These are phyloP conservation scores for Centruroides sculpturatus DNA, from an alignment of 1,140 invertebrate species.

Conservation along the genomic window DNA sequence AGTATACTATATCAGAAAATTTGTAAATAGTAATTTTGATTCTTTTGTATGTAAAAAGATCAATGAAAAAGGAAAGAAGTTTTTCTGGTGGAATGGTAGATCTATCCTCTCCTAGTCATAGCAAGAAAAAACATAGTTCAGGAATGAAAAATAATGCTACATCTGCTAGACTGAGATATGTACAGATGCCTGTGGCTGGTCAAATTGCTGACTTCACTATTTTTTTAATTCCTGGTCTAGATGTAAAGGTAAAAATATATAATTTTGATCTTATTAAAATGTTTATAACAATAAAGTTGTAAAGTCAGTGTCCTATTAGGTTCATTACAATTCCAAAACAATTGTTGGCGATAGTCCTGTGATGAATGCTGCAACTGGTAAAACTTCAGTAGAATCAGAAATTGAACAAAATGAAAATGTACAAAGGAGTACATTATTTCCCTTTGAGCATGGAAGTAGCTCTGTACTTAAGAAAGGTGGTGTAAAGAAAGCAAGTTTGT, in stretches of 20 bases:
- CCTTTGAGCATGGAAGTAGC: background rate
- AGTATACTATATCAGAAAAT: no score
- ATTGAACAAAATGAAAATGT: no score
- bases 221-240: slow-evolving; percentile 86
- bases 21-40: background rate
- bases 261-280: no score
- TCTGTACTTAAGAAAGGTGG: slow-evolving; percentile 24
- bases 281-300: no score
- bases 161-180: slow-evolving; percentile 22
- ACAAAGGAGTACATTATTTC: no score
- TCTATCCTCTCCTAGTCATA: slow-evolving; percentile 18
- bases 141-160: slow-evolving; percentile 21
- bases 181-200: slow-evolving; percentile 28
- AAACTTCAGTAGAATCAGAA: background rate
- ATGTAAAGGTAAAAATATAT: slow-evolving; percentile 56
- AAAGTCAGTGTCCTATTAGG: slow-evolving; percentile 29
- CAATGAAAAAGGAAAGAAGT: slow-evolving; percentile 44
- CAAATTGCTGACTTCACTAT: slow-evolving; percentile 62
- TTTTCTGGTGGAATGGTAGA: slow-evolving; percentile 37
- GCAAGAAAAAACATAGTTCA: slow-evolving; percentile 16
- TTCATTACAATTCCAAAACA: slow-evolving; percentile 43
- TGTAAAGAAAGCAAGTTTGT: slow-evolving; percentile 79
- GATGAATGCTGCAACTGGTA: background rate
- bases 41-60: background rate
- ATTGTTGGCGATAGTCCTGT: slow-evolving; percentile 11